A percentile compares a stretch with the other conserved stretches of the same genome.
Evolutionary conservation across 2,113 vertebrate species (phyloP).

Genomic region (Fregetta grallaria): DNA sequence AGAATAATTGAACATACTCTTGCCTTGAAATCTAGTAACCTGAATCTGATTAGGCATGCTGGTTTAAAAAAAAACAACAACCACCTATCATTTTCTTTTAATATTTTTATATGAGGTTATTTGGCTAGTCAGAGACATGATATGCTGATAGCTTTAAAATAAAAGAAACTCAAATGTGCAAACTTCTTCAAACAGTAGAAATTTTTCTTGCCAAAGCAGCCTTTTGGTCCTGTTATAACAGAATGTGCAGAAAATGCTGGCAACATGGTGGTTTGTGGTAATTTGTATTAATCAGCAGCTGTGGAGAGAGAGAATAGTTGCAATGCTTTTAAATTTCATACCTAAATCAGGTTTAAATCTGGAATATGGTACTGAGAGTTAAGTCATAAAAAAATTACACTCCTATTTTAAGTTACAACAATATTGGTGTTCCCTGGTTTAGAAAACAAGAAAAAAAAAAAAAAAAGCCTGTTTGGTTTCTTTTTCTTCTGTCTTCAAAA

Average conservation of each 20-base stretch:
- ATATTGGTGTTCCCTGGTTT: neutral
- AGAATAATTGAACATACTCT: neutral
- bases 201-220: neutral
- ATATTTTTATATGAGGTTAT: neutral
- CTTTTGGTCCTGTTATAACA: neutral
- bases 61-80: neutral
- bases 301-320: neutral
- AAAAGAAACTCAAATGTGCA: neutral
- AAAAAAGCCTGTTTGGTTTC: rapidly evolving
- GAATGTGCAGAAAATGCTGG: neutral
- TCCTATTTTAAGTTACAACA: neutral
- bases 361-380: neutral
- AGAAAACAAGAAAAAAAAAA: too few relatives aligned
- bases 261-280: neutral
- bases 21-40: neutral
- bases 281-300: neutral
- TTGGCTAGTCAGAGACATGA: neutral
- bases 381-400: neutral
- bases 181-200: neutral
- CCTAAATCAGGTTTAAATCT: neutral
- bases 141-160: neutral
- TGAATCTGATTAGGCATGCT: neutral
- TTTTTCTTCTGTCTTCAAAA: neutral
- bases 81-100: neutral
- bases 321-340: neutral